phyloP scores from a whole-genome alignment of 2,797 vertebrate genomes.

The Channa striata region DNA sequence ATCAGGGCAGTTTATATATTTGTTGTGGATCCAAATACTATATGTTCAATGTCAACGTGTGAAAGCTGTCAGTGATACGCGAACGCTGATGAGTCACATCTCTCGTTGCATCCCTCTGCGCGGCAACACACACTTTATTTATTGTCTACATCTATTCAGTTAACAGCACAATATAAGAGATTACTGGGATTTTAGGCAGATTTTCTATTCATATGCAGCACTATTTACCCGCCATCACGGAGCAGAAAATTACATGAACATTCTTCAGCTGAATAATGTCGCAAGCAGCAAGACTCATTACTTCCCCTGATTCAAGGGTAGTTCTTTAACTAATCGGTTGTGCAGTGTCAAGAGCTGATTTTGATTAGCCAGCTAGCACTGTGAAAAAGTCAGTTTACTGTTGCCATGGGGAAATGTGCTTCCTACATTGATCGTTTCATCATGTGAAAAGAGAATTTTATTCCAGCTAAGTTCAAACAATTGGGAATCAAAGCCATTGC shows the following conservation, averaged over 20 bases:
- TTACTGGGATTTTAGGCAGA: conserved; percentile 14
- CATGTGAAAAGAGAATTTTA: conserved; percentile 22
- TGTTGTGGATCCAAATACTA: no score
- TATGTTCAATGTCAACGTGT: no score
- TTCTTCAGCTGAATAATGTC: conserved; percentile 49
- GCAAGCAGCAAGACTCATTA: conserved; percentile 48
- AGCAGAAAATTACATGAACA: conserved; percentile 46
- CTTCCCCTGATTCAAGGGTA: conserved; percentile 56
- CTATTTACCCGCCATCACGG: conserved; percentile 37
- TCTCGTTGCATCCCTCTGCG: neutral
- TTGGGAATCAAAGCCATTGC: conserved; percentile 25
- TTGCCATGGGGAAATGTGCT: conserved; percentile 54
- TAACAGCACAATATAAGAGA: conserved; percentile 6
- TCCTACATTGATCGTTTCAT: conserved; percentile 32
- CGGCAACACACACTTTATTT: conserved; percentile 4
- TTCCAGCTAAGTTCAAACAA: conserved; percentile 15
- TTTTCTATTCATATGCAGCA: conserved; percentile 31
- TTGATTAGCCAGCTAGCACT: conserved; percentile 45
- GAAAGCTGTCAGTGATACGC: no score
- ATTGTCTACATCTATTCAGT: conserved; percentile 8
- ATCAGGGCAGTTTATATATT: no score
- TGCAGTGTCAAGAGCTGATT: conserved; percentile 53
- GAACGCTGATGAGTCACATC: no score
- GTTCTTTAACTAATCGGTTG: conserved; percentile 58
- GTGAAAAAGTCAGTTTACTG: conserved; percentile 31